A percentile compares a stretch with the other conserved stretches of the same genome.
phyloP scores from a whole-genome alignment of 2,113 vertebrate genomes.

The Anguilla japonica region DNA sequence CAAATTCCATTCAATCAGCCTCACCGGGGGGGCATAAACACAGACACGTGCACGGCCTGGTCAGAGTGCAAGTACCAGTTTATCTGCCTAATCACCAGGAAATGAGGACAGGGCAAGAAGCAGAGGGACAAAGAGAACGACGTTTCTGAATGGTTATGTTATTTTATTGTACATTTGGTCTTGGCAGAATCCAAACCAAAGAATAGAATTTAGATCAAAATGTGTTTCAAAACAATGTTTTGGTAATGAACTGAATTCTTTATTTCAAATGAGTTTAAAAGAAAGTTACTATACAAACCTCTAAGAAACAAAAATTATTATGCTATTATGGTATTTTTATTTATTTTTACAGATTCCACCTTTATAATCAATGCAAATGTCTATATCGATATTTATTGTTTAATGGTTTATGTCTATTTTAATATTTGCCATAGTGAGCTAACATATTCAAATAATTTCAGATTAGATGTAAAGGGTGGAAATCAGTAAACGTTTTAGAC shows the following conservation, averaged over 20 bases:
- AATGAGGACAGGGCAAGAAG: not conserved
- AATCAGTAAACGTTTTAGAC: not conserved
- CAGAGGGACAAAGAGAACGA: not conserved
- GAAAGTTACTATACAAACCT: slow-evolving; percentile 35
- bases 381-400: too few species aligned
- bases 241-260: too few species aligned
- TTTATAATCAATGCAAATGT: not conserved
- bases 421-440: not conserved
- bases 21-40: slow-evolving; percentile 10
- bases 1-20: slow-evolving; percentile 59
- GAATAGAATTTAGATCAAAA: too few species aligned
- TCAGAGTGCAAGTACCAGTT: slow-evolving; percentile 64
- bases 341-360: not conserved
- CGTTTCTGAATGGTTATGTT: too few species aligned
- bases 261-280: too few species aligned
- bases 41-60: slow-evolving; percentile 9
- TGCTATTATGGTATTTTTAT: not conserved
- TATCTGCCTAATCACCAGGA: slow-evolving; percentile 1
- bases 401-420: not conserved
- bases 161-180: too few species aligned
- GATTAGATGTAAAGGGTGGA: not conserved
- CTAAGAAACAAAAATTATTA: slow-evolving; percentile 58
- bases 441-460: not conserved
- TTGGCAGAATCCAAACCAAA: too few species aligned
- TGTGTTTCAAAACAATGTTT: too few species aligned